A percentile compares a stretch with the other conserved stretches of the same genome.
phyloP scores from a whole-genome alignment of 1,140 invertebrate species.

The Drosophila ironensis region DNA sequence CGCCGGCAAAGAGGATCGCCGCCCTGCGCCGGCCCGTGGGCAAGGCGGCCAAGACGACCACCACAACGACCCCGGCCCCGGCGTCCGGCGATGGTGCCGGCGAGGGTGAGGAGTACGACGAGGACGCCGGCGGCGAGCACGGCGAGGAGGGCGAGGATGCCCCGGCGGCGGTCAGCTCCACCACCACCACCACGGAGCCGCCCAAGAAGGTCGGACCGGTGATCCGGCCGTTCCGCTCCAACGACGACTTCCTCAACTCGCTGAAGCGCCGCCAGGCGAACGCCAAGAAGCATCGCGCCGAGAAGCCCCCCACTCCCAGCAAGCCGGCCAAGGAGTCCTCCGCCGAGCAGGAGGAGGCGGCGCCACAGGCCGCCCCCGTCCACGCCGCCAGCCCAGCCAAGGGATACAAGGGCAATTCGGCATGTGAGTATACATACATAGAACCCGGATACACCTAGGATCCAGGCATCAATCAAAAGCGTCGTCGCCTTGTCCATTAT shows the following conservation, averaged over 20 bases:
- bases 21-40: slow-evolving; percentile 71
- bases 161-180: slow-evolving; percentile 64
- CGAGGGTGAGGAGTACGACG: slow-evolving; percentile 82
- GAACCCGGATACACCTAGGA: too few relatives aligned
- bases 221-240: slow-evolving; percentile 87
- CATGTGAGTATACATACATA: slow-evolving; percentile 52
- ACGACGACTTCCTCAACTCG: slow-evolving; percentile 87
- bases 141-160: slow-evolving; percentile 81
- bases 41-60: slow-evolving; percentile 63
- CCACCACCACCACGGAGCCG: slow-evolving; percentile 86
- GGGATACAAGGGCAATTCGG: slow-evolving; percentile 68
- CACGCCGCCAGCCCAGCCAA: slow-evolving; percentile 55
- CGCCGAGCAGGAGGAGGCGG: slow-evolving; percentile 55
- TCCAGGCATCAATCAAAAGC: too few relatives aligned
- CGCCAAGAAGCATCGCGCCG: slow-evolving; percentile 82
- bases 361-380: slow-evolving; percentile 47
- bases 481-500: too few relatives aligned
- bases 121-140: slow-evolving; percentile 78
- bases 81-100: slow-evolving; percentile 43
- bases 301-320: slow-evolving; percentile 62
- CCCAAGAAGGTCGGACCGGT: slow-evolving; percentile 86
- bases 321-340: slow-evolving; percentile 68
- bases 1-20: slow-evolving; percentile 66
- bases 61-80: slow-evolving; percentile 70
- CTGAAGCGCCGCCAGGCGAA: slow-evolving; percentile 85